Evolutionary conservation across 1,140 invertebrate genomes (phyloP).

Genomic region (Pseudoatta argentina): DNA sequence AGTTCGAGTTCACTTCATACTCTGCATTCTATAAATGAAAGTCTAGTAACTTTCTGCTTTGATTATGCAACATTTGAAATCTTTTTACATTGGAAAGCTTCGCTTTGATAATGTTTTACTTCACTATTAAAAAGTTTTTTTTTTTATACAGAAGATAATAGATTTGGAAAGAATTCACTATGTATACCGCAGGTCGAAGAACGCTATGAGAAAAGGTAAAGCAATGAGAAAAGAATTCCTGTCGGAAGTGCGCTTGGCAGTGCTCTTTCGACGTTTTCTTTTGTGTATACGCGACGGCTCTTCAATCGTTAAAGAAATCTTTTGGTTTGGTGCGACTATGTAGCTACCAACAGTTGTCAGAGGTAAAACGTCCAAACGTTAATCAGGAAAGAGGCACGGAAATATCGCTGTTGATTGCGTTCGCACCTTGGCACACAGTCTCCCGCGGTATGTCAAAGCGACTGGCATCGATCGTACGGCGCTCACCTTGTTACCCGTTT

Average conservation of each 20-base stretch:
- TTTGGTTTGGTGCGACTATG: neutral
- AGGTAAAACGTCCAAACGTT: slow-evolving; percentile 13
- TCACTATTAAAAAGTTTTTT: neutral
- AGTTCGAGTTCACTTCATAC: neutral
- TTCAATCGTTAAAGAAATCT: slow-evolving; percentile 18
- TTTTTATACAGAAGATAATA: slow-evolving; percentile 6
- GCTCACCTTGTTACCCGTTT: slow-evolving; percentile 71
- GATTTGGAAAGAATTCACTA: slow-evolving; percentile 17
- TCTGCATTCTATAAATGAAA: slow-evolving; percentile 1
- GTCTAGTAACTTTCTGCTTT: slow-evolving; percentile 1
- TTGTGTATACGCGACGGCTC: slow-evolving; percentile 20
- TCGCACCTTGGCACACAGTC: slow-evolving; percentile 46
- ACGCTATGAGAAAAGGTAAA: neutral
- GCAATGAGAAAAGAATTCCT: slow-evolving; percentile 23
- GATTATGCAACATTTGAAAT: slow-evolving; percentile 4
- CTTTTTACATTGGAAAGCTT: neutral
- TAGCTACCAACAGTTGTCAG: slow-evolving; percentile 41
- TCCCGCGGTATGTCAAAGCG: slow-evolving; percentile 65
- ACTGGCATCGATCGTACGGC: slow-evolving; percentile 36
- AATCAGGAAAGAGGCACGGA: slow-evolving; percentile 41
- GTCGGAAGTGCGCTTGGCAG: slow-evolving; percentile 19
- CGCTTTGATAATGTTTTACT: neutral
- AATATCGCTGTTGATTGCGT: slow-evolving; percentile 68
- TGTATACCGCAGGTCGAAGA: neutral
- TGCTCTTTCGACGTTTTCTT: slow-evolving; percentile 28